Conservation (phyloP, 2,797 vertebrate genomes). For the Eospalax fontanierii region DNA sequence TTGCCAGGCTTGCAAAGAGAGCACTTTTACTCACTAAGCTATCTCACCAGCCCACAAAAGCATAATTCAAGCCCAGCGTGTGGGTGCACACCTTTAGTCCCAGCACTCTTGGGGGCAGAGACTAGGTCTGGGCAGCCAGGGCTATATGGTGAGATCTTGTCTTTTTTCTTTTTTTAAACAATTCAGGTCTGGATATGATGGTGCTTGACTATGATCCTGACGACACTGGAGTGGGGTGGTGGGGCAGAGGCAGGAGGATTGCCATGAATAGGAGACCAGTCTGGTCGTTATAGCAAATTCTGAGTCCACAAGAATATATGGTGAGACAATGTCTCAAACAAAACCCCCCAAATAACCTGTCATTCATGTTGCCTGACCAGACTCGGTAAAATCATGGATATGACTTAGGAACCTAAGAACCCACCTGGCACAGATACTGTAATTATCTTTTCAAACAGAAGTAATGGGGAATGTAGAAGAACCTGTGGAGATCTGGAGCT, state of each 20-base stretch:
- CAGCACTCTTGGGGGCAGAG: neutral
- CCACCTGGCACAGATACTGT: neutral
- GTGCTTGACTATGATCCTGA: too few relatives aligned
- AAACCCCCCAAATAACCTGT: neutral
- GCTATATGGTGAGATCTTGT: too few relatives aligned
- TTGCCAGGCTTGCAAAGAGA: neutral
- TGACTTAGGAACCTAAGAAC: neutral
- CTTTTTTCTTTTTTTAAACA: too few relatives aligned
- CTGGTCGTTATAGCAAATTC: neutral
- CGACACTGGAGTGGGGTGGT: too few relatives aligned
- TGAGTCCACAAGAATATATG: neutral
- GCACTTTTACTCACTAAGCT: neutral
- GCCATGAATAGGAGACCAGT: too few relatives aligned
- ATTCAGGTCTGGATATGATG: too few relatives aligned
- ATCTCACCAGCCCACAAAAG: neutral
- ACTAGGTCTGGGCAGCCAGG: too few relatives aligned
- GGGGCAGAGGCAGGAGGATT: too few relatives aligned
- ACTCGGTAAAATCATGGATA: neutral
- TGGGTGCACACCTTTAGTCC: neutral
- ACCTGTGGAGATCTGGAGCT: neutral
- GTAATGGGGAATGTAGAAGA: slow-evolving; percentile 5
- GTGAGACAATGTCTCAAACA: neutral
- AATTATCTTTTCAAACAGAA: neutral
- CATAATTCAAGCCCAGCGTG: neutral
- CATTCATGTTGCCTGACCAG: neutral